phyloP scores from a whole-genome alignment of 1,140 invertebrate species.

The Triops longicaudatus region DNA sequence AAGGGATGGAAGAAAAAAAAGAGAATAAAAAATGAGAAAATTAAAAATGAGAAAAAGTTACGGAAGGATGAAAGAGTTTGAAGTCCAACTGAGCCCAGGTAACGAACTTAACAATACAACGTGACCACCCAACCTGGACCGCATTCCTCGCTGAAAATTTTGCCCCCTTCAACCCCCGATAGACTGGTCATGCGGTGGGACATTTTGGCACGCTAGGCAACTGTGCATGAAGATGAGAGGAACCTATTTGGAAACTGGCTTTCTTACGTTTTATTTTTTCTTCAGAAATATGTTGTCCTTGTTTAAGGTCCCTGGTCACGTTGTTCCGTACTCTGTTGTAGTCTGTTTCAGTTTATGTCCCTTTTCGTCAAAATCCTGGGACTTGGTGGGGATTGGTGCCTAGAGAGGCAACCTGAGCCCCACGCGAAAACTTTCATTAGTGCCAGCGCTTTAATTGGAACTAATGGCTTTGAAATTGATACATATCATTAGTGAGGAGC shows the following conservation, averaged over 20 bases:
- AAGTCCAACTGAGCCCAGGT: not conserved
- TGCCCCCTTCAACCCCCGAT: not conserved
- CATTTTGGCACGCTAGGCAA: not conserved
- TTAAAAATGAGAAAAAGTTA: too few species aligned
- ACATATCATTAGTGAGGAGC: not conserved
- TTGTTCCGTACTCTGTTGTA: not conserved
- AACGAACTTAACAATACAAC: conserved; percentile 15
- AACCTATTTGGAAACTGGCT: not conserved
- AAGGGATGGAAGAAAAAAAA: not conserved
- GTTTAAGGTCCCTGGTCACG: not conserved
- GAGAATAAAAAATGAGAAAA: not conserved
- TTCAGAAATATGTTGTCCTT: not conserved
- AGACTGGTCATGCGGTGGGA: not conserved
- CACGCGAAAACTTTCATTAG: not conserved
- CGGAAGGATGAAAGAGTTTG: not conserved
- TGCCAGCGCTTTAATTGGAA: not conserved
- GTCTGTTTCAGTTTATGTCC: not conserved
- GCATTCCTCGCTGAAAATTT: not conserved
- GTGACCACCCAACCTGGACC: conserved; percentile 5
- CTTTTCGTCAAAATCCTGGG: not conserved
- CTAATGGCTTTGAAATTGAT: not conserved
- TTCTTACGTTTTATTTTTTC: not conserved
- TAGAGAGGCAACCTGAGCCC: not conserved
- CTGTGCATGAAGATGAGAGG: too few species aligned
- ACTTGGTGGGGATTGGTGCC: not conserved